Evolutionary conservation across 2,888 invertebrate genomes (phyloP).

Genomic region (Ernsta delagoae): DNA sequence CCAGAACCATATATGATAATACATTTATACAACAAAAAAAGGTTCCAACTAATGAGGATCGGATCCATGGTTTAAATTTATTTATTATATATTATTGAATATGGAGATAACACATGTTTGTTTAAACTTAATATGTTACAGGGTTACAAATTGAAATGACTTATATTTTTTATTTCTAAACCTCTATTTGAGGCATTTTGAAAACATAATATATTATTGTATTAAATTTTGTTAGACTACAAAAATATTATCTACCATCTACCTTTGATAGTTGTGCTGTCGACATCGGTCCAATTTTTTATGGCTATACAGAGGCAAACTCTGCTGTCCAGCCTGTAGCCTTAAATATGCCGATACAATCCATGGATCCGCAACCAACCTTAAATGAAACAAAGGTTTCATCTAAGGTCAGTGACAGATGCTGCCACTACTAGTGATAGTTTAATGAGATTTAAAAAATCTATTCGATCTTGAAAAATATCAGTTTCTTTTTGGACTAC

Average conservation of each 20-base stretch:
- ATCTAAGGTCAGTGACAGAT: slow-evolving; percentile 28
- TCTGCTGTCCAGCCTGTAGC: slow-evolving; percentile 16
- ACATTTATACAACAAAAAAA: too few relatives aligned
- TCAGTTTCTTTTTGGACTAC: too few relatives aligned
- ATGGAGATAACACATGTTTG: too few relatives aligned
- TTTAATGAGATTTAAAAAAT: neutral
- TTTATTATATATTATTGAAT: too few relatives aligned
- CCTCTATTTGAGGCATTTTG: too few relatives aligned
- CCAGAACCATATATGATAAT: too few relatives aligned
- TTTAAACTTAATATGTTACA: too few relatives aligned
- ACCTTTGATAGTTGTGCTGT: slow-evolving; percentile 14
- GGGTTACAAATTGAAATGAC: too few relatives aligned
- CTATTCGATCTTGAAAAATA: neutral
- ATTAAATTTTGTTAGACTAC: neutral
- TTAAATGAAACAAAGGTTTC: slow-evolving; percentile 34
- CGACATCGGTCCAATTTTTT: slow-evolving; percentile 34
- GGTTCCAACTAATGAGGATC: neutral
- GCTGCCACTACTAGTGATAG: neutral
- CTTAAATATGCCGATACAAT: slow-evolving; percentile 26
- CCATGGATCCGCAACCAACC: slow-evolving; percentile 29
- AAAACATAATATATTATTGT: too few relatives aligned
- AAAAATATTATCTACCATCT: slow-evolving; percentile 1
- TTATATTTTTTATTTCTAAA: too few relatives aligned
- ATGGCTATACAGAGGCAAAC: slow-evolving; percentile 26
- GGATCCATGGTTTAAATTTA: neutral